phyloP scores from a whole-genome alignment of 2,113 vertebrate genomes.

The Periophthalmus modestus region DNA sequence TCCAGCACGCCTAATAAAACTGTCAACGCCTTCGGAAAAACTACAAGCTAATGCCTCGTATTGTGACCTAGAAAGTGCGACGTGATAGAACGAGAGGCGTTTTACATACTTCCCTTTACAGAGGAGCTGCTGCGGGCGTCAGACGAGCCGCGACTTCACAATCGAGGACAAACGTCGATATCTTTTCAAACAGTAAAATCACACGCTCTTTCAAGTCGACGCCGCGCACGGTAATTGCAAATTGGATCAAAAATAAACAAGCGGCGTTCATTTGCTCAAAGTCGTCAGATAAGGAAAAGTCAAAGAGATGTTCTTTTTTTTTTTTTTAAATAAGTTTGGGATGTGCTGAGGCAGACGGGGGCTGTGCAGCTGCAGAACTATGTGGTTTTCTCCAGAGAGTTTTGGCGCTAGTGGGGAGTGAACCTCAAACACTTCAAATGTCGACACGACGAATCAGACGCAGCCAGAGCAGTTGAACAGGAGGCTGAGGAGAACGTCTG shows the following conservation, averaged over 20 bases:
- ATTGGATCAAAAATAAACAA: constrained; percentile 58
- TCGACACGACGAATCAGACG: constrained; percentile 56
- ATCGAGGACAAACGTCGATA: constrained; percentile 33
- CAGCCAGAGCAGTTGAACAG: constrained; percentile 61
- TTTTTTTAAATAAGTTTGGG: constrained; percentile 16
- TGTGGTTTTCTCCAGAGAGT: constrained; percentile 44
- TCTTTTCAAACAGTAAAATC: constrained; percentile 39
- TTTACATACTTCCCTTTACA: constrained; percentile 37
- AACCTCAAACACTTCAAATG: constrained; percentile 61
- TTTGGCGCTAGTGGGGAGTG: constrained; percentile 39
- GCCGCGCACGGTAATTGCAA: constrained; percentile 47
- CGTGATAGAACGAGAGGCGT: constrained; percentile 37
- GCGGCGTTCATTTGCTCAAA: constrained; percentile 23
- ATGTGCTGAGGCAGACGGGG: constrained; percentile 42
- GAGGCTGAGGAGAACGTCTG: constrained; percentile 58
- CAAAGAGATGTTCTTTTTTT: constrained; percentile 40
- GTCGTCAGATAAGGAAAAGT: constrained; percentile 52
- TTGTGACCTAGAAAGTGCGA: constrained; percentile 36
- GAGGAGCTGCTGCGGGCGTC: constrained; percentile 33
- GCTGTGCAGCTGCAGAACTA: constrained; percentile 30
- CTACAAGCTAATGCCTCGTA: constrained; percentile 30
- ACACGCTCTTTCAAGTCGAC: constrained; percentile 39
- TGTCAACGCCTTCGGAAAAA: constrained; percentile 27
- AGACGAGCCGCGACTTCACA: constrained; percentile 21
- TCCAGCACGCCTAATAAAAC: constrained; percentile 19